Base-by-base conservation (phyloP, 2,888 invertebrate species). In the Rhyacophila evoluta region DNA sequence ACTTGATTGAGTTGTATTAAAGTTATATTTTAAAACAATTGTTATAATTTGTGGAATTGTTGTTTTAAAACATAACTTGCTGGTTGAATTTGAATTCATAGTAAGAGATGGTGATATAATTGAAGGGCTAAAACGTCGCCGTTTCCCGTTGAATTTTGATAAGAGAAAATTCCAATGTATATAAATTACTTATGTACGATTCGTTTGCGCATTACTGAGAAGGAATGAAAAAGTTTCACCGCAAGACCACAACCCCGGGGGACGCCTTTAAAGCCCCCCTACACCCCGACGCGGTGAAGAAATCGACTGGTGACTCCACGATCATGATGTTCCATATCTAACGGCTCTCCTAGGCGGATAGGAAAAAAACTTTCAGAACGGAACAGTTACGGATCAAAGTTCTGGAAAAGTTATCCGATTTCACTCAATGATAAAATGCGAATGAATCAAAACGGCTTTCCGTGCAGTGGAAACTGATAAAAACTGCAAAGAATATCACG, bases 361-460 rank as follows among this genome's bases (percentile, higher is more conserved):
- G 55, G 55, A 68, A 55, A 74, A 74, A 74, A 55, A 73, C 73
- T 33, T 55, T 74, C 73, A 10, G 15, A 41, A 55, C 36, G 55
- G 33, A 11, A 27, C 10, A 55, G 33, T 19, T 12, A 36, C 36
- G 25, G 19, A 27, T 11, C 36, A 19, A 71, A 71, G 36, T 71
- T 29, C 2, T 10, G 15, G 19, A 6, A n/a, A 25, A 37, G 71
- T 71, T 33, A 19, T 41, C 15, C 15, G 41, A 41, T 19, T 15
- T 5, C 12, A 15, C 6, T 41, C 19, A 19, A 41, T 41, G 41
- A 19, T 19, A 41, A 19, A 15, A 19, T 41, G 6, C 15, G 4
- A 15, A 15, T 41, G 41, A 41, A 41, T 41, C 41, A 41, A 19
- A 15, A 41, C 41, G 19, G 19, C 12, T 41, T 19, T 41, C 19